Conservation (phyloP, 1,140 invertebrate genomes). For the Drosophila athabasca region DNA sequence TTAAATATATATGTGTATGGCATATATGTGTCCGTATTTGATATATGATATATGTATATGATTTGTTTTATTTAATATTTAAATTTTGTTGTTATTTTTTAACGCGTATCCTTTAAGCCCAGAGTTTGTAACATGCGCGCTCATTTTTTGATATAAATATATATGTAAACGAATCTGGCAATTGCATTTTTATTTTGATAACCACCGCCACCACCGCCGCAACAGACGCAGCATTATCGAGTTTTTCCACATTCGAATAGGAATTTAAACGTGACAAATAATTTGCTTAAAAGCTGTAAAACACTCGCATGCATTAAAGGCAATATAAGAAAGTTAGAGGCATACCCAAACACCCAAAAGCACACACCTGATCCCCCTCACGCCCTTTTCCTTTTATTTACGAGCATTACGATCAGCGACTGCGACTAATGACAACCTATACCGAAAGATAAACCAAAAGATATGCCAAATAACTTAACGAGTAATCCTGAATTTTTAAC, state of each 20-base stretch:
- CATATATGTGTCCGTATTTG: slow-evolving; percentile 47
- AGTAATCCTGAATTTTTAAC: slow-evolving; percentile 79
- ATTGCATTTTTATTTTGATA: slow-evolving; percentile 47
- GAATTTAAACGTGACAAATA: slow-evolving; percentile 79
- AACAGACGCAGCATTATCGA: slow-evolving; percentile 17
- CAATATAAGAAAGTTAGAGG: slow-evolving; percentile 24
- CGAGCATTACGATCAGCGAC: slow-evolving; percentile 17
- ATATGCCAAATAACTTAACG: slow-evolving; percentile 74
- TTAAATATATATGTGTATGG: slow-evolving; percentile 45
- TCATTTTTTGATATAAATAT: slow-evolving; percentile 81
- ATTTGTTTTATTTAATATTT: slow-evolving; percentile 82
- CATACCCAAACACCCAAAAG: slow-evolving; percentile 23
- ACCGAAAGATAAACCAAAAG: slow-evolving; percentile 53
- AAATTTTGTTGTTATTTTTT: slow-evolving; percentile 81
- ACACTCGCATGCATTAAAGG: slow-evolving; percentile 56
- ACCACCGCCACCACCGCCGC: background rate
- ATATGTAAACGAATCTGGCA: slow-evolving; percentile 65
- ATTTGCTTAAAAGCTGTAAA: slow-evolving; percentile 60
- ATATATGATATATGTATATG: slow-evolving; percentile 25
- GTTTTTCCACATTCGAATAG: slow-evolving; percentile 54
- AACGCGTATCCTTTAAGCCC: slow-evolving; percentile 74
- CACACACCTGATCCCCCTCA: slow-evolving; percentile 41
- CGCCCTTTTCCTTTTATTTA: slow-evolving; percentile 30
- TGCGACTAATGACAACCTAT: slow-evolving; percentile 23
- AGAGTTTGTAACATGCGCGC: slow-evolving; percentile 79